Conservation (phyloP, 53 echinoderm and acorn worm species). For the Arbacia lixula region DNA sequence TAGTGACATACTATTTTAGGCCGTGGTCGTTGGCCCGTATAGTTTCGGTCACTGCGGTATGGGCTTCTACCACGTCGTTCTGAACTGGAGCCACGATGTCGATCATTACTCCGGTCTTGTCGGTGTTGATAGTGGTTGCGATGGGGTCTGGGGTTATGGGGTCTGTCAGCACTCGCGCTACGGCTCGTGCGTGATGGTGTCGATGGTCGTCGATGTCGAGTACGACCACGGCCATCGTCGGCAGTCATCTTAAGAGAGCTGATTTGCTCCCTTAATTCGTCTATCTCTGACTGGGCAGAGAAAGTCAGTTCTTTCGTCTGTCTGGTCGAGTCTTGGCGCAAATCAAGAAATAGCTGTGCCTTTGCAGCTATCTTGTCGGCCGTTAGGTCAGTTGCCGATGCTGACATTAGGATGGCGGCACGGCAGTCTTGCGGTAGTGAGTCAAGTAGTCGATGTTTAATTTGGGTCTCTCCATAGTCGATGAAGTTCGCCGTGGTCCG, state of each 20-base stretch:
- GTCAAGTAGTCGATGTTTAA: slow-evolving; percentile 35
- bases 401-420: slow-evolving; percentile 55
- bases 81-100: too few species aligned
- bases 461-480: slow-evolving; percentile 49
- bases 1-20: too few species aligned
- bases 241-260: not conserved
- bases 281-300: not conserved
- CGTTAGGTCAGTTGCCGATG: not conserved
- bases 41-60: too few species aligned
- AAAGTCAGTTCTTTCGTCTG: slow-evolving; percentile 18
- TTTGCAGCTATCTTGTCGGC: slow-evolving; percentile 16
- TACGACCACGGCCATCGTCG: not conserved
- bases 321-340: not conserved
- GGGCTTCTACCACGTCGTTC: too few species aligned
- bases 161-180: too few species aligned
- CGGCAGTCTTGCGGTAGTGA: slow-evolving; percentile 56
- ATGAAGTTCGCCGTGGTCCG: not conserved
- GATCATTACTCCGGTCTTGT: too few species aligned
- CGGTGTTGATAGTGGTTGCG: too few species aligned
- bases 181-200: not conserved
- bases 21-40: too few species aligned
- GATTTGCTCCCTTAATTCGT: not conserved
- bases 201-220: not conserved
- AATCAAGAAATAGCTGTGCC: slow-evolving; percentile 10
- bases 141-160: too few species aligned